Evolutionary conservation across 2,797 vertebrate genomes (phyloP), one percentile per base, ranked within the genome.

Genomic region (Staurois parvus): DNA sequence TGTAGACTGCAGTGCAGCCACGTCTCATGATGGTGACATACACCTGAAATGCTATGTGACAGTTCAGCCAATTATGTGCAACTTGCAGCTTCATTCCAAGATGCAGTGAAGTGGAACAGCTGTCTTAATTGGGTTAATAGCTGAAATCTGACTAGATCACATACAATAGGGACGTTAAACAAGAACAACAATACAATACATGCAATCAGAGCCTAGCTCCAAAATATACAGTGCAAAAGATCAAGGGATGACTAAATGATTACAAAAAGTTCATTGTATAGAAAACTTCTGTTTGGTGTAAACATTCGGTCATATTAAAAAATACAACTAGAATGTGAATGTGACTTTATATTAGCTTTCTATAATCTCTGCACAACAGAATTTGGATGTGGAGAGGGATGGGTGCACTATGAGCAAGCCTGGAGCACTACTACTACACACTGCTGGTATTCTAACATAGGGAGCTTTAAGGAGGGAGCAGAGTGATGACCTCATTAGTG

Each of bases 71-170:
- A 80, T 80, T 80, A 80, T 52, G 21, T 30, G 37, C 56, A 12
- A 42, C 37, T 79, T 52, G 66, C 66, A 69, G 66, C 30, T 52
- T 15, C 29, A 34, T 56, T 76, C 78, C 24, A 29, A 52, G 42
- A 30, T 32, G 40, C 42, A n/a, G 7, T 32, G 37, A 32, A 24
- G 77, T n/a, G 77, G 66, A 79, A 69, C 15, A 5, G 2, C 40
- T 52, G n/a, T 79, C 66, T 52, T 79, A 79, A 79, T 79, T 79
- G 40, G 77, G 62, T 69, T 79, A 79, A 79, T 79, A 80, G 28
- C 40, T 69, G 78, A 24, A 69, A 69, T 69, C 37, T 29, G 77
- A 79, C 29, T 45, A 21, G 21, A 48, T n/a, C 34, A 56, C 26
- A 42, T 56, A 52, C 64, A 80, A 59, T 28, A 52, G 11, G 19